Evolutionary conservation across 2,113 vertebrate species (phyloP), one percentile per base, ranked within the genome.

Genomic region (Loxodonta africana): DNA sequence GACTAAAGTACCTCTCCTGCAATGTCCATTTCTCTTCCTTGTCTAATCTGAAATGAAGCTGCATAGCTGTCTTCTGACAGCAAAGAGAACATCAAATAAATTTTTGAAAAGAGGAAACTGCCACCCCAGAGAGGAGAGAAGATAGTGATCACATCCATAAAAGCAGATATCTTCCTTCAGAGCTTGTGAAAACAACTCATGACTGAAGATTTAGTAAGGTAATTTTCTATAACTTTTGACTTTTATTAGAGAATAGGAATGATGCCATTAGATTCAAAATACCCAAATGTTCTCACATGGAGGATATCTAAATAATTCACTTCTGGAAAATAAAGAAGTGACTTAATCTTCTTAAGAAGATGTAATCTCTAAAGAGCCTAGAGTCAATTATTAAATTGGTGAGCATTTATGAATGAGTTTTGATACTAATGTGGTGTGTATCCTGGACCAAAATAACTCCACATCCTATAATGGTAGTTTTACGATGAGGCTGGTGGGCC

Each of bases 71-170:
- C 89, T 94, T 90, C 26, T 8, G 48, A 71, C 48, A 46, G 21
- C 44, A 53, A 83, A 84, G 62, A 83, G 33, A 90, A 94, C 78
- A 83, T 87, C 89, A 93, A 81, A 93, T 83, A 20, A 14, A 86
- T 21, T 92, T 95, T 94, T 87, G 80, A 91, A 86, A 89, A 93
- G 57, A 4, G 4, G 88, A 77, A 93, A 67, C 28, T 62, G 63
- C 51, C 37, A 8, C 20, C n/a, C 88, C 60, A 51, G 92, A 62
- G 62, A 57, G 62, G 67, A 77, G 88, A 80, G 88, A 65, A 94
- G 74, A 48, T n/a, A 67, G 6, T 17, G 51, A 67, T 89, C 74
- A 25, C 4, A 10, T 0, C 2, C 73, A 41, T 44, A 67, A 94
- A 80, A 95, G 48, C 74, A 65, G 63, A 18, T 57, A 25, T 62